Evolutionary conservation across 2,113 vertebrate species (phyloP), one percentile per base, ranked within the genome.

Genomic region (Romanogobio albipinnatus): DNA sequence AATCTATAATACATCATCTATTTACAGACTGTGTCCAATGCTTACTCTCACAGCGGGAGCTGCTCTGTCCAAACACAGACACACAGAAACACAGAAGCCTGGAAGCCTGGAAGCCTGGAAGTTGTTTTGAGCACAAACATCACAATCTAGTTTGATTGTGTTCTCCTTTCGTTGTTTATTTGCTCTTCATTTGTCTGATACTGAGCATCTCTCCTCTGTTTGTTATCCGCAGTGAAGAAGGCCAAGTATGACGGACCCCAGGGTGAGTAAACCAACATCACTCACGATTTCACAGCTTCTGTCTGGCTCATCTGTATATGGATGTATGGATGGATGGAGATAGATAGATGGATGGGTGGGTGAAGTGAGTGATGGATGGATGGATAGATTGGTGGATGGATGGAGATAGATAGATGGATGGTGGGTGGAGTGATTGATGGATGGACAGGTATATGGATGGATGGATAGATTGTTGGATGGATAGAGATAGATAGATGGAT

Each of bases 191-290:
- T 56, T 22, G 51, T 33, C 64, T 66, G 29, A 36, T 43, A 26
- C n/a, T 75, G 51, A 51, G n/a, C 43, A 6, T 85, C 91, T 86
- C 90, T 84, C 88, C 91, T 94, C 81, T 91, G 84, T 93, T 87
- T 94, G 83, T 94, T 79, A 93, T 88, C 90, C 93, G 89, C 95
- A 99, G 98, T 99, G 92, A 99, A 99, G 94, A 99, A 99, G 95
- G 98, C 98, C 93, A 97, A 97, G 92, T 96, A 98, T 86, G 97
- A 99, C 64, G 97, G 97, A 91, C 94, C 97, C 80, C 97, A 98
- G 96, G 98, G 98, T 99, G 93, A 97, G 96, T 76, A 10, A 3
- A 64, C 17, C 53, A 56, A 56, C 77, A 76, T 85, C 83, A 82
- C 22, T 3, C 81, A 59, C 81, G 66, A 84, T 76, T 84, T 64